Conservation (phyloP, 2,888 invertebrate genomes). For the Dysmachus trigonus region DNA sequence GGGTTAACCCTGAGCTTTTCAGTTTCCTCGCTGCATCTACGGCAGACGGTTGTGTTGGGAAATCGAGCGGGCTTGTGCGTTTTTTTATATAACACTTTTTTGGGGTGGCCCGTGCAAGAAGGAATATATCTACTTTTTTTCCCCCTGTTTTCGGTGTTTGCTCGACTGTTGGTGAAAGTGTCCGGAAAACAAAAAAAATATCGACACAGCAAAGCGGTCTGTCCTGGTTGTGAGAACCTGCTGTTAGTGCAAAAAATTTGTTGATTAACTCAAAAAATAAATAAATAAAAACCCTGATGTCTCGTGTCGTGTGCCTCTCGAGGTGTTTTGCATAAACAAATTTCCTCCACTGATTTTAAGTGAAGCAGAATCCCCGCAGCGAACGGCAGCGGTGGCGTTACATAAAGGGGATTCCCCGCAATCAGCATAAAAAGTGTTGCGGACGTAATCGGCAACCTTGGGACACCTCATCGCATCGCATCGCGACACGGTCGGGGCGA, state of each 20-base stretch:
- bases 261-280: not conserved
- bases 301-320: not conserved
- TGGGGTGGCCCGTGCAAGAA: not conserved
- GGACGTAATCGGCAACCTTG: not conserved
- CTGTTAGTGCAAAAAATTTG: not conserved
- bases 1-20: slow-evolving; percentile 22
- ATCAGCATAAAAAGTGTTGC: not conserved
- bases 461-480: not conserved
- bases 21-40: slow-evolving; percentile 16
- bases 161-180: not conserved
- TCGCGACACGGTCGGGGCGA: not conserved
- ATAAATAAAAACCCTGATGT: not conserved
- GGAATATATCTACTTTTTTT: not conserved
- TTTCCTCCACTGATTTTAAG: not conserved
- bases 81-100: not conserved
- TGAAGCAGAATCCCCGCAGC: not conserved
- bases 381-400: not conserved
- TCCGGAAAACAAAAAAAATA: too few species aligned
- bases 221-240: not conserved
- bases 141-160: not conserved
- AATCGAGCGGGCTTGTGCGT: not conserved
- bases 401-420: not conserved
- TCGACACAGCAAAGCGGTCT: not conserved
- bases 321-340: not conserved
- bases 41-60: slow-evolving; percentile 9